Evolutionary conservation across 1,140 invertebrate genomes (phyloP).

Genomic region (Pseudachorutes palmiensis): DNA sequence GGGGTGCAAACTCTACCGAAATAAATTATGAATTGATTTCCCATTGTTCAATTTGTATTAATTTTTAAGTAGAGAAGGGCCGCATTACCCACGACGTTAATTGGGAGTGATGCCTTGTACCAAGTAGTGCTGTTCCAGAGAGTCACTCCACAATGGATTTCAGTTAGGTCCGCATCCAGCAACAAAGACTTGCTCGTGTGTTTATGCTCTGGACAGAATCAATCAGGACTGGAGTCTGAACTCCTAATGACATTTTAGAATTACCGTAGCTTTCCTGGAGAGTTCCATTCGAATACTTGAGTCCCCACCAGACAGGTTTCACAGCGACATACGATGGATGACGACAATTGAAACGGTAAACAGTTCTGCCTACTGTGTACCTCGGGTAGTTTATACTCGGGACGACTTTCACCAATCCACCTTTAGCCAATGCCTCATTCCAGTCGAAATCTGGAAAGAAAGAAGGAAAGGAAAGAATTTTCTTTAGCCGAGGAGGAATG

Average conservation of each 20-base stretch:
- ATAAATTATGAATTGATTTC: background rate
- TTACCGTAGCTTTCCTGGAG: background rate
- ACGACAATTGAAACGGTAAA: background rate
- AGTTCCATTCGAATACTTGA: background rate
- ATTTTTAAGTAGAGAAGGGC: background rate
- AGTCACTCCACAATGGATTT: background rate
- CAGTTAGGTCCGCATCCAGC: background rate
- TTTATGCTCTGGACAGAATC: too few relatives aligned
- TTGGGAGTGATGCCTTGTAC: background rate
- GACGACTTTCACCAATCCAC: slow-evolving; percentile 1
- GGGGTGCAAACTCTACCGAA: background rate
- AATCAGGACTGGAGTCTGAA: slow-evolving; percentile 1
- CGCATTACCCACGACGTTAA: background rate
- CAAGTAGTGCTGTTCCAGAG: background rate
- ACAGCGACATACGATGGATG: background rate
- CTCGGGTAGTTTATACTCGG: background rate
- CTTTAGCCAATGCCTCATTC: background rate
- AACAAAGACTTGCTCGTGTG: background rate
- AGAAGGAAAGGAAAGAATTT: background rate
- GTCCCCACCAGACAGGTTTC: background rate
- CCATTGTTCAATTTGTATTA: background rate
- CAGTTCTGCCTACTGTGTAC: background rate
- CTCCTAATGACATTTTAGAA: background rate
- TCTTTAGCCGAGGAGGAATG: background rate
- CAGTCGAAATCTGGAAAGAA: background rate